Evolutionary conservation across 2,888 invertebrate genomes (phyloP), one percentile per base, ranked within the genome.

Genomic region (Synanthedon formicaeformis): DNA sequence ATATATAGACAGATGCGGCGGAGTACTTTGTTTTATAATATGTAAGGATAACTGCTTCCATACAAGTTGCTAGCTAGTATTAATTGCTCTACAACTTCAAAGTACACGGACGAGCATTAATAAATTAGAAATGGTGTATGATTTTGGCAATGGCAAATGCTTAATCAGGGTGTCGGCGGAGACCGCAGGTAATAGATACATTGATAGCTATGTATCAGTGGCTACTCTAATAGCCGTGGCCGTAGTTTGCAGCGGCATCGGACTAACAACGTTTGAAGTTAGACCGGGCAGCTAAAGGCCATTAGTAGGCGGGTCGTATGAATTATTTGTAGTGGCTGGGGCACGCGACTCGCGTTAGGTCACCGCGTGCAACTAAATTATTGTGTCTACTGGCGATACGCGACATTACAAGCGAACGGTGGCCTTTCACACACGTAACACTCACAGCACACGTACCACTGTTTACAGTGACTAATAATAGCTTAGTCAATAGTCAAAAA

Each of bases 211-310:
- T 45, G 14, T 45, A 45, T 45, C 14, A 45, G 45, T 45, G 45
- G 45, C 45, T 45, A 13, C 4, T 45, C 45, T 45, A 45, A 45
- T 45, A 45, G 45, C 72, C 75, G 75, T 71, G 70, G 71, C 67
- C 67, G 69, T 75, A 78, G 75, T 79, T 77, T 71, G 72, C 73
- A 67, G 68, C 72, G 67, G 65, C 73, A 73, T 69, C 66, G 65
- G 60, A 61, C 68, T 80, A 81, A 81, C 81, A 75, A 78, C 77
- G 71, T 83, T 81, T 72, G 75, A 78, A 83, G 80, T 81, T 82
- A 75, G 75, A 70, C 70, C 72, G 61, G 72, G 67, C 78, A 76
- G 78, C 81, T 83, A 84, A 85, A 84, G 81, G 80, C 80, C 75
- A 84, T 83, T 82, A 84, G 75, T 71, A 72, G 74, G 74, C 76